Conservation (phyloP, 2,113 vertebrate species). For the Microtus oregoni region DNA sequence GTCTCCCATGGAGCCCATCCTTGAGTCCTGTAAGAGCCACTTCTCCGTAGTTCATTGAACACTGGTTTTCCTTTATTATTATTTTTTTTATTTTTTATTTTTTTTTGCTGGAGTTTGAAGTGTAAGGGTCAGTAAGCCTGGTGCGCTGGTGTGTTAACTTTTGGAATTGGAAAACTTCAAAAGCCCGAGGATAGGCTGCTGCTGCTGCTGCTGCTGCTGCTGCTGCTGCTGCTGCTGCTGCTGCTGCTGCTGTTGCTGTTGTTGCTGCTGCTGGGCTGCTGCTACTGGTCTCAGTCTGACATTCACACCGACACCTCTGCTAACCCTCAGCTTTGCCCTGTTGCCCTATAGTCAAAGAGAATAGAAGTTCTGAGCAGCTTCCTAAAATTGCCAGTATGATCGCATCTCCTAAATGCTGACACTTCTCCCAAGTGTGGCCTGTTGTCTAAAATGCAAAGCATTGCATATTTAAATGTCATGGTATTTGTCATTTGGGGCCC, state of each 20-base stretch:
- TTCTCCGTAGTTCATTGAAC: conserved; percentile 30
- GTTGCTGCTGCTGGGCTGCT: too few relatives aligned
- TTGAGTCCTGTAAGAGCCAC: conserved; percentile 35
- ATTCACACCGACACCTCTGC: not conserved
- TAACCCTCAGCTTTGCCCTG: not conserved
- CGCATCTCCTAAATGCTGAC: conserved; percentile 43
- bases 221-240: not conserved
- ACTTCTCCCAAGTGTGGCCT: conserved; percentile 47
- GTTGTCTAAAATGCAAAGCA: conserved; percentile 52
- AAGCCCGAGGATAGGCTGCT: not conserved
- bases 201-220: not conserved
- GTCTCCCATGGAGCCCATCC: not conserved
- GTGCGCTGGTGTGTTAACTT: not conserved
- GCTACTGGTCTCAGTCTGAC: not conserved
- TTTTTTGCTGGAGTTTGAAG: conserved; percentile 28
- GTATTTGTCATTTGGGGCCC: conserved; percentile 33
- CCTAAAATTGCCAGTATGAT: conserved; percentile 42
- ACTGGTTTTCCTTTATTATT: not conserved
- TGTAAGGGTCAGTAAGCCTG: not conserved
- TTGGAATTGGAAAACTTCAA: conserved; percentile 35
- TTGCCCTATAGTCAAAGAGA: conserved; percentile 8
- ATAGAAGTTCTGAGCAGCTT: conserved; percentile 45
- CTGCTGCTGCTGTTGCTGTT: too few relatives aligned
- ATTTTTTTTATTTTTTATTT: not conserved
- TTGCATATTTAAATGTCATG: conserved; percentile 54